A percentile compares a stretch with the other conserved stretches of the same genome.
Conservation (phyloP, 2,888 invertebrate genomes). For the Caenorhabditis sp. region DNA sequence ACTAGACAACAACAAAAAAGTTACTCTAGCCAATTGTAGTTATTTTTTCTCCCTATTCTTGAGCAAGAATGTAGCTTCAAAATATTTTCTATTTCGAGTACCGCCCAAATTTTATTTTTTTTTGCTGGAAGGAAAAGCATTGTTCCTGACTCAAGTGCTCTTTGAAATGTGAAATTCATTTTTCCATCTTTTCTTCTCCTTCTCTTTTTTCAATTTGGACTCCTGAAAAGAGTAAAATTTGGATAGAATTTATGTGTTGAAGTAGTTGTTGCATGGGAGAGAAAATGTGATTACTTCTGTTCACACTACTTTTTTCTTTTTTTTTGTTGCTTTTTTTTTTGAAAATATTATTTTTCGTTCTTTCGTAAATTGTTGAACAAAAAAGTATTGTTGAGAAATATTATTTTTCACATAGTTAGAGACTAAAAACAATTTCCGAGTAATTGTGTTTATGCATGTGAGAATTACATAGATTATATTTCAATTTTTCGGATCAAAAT, state of each 20-base stretch:
- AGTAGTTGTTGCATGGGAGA: neutral
- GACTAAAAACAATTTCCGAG: neutral
- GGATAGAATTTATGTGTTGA: neutral
- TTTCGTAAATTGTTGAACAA: neutral
- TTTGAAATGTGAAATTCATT: neutral
- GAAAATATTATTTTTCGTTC: neutral
- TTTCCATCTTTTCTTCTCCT: neutral
- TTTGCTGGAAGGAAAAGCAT: no score
- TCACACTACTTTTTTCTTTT: neutral
- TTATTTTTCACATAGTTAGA: neutral
- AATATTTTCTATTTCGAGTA: neutral
- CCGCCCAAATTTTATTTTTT: neutral
- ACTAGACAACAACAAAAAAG: conserved; percentile 3
- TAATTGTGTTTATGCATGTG: neutral
- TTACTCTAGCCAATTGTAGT: conserved; percentile 40
- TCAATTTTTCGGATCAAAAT: neutral
- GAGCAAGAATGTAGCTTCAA: neutral
- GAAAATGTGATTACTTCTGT: neutral
- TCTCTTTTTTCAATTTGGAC: neutral
- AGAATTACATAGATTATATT: neutral
- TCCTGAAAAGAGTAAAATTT: neutral
- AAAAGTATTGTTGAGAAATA: no score
- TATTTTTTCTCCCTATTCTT: conserved; percentile 16
- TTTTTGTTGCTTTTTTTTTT: neutral
- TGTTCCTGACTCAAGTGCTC: neutral